phyloP scores from a whole-genome alignment of 2,888 invertebrate species.

The Notocelia uddmanniana region DNA sequence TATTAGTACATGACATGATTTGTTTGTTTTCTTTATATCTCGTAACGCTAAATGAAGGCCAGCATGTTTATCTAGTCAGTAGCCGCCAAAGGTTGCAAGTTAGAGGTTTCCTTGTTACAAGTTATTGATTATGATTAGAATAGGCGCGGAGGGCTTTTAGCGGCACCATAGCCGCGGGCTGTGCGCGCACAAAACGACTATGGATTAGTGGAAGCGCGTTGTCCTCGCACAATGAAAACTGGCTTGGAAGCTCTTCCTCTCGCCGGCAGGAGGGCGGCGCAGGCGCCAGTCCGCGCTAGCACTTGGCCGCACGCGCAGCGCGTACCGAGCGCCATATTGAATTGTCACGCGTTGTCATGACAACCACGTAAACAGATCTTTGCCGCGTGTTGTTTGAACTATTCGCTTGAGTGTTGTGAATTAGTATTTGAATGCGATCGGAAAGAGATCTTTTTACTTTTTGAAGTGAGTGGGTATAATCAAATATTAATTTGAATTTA shows the following conservation, averaged over 20 bases:
- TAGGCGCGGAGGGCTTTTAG: conserved; percentile 31
- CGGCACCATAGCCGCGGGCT: conserved; percentile 50
- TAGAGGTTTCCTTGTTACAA: conserved; percentile 36
- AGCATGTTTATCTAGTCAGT: conserved; percentile 22
- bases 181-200: conserved; percentile 59
- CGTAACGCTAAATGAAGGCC: conserved; percentile 20
- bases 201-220: conserved; percentile 67
- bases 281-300: conserved; percentile 76
- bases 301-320: conserved; percentile 79
- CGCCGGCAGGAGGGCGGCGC: conserved; percentile 73
- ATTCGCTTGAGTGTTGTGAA: conserved; percentile 51
- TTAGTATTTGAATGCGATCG: conserved; percentile 43
- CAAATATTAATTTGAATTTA: background rate
- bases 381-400: conserved; percentile 49
- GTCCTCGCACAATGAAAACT: conserved; percentile 80
- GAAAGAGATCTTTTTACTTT: conserved; percentile 35
- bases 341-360: conserved; percentile 76
- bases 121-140: conserved; percentile 34
- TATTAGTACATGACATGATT: conserved; percentile 32
- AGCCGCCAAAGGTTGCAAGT: conserved; percentile 9
- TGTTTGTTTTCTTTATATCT: conserved; percentile 45
- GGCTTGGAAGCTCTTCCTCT: conserved; percentile 79
- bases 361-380: conserved; percentile 76
- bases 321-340: conserved; percentile 79
- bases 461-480: conserved; percentile 50